Base-by-base conservation (phyloP, 2,113 vertebrate genomes). In the Atrichornis clamosus region DNA sequence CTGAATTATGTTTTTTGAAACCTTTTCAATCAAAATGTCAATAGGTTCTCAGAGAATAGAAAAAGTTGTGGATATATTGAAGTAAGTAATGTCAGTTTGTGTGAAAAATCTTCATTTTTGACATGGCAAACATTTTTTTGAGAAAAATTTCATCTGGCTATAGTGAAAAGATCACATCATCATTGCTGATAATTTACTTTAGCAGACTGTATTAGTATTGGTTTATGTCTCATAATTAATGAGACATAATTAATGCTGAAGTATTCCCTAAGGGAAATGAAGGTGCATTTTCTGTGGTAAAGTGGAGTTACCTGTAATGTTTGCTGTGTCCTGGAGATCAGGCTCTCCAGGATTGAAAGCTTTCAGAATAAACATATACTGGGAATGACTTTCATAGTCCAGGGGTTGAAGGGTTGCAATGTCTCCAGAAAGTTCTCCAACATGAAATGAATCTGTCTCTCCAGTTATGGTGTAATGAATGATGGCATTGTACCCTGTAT, bases 401-500 rank as follows among this genome's bases (percentile, higher is more conserved):
- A 97, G 89, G 75, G 96, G 93, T 0, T 96, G 91, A 58, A 97
- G 83, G 33, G 72, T 95, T 74, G 68, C 52, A 70, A 97, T 80
- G 56, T 87, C 55, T 81, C 96, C 97, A 85, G 97, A 97, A 69
- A 95, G 39, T 81, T 95, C 94, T 82, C 96, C 96, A 68, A 97
- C 89, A 9, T 26, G 17, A 74, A 97, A 97, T 21, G 65, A 64
- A 84, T 82, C 18, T 1, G 56, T 63, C 2, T 93, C 89, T 95
- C 86, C 95, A 70, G 41, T 83, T 70, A 96, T 39, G 39, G 60
- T 41, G 55, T 97, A 97, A 81, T 95, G 56, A 77, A 97, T 83
- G 58, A 95, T 10, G 44, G 97, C 96, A 47, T 97, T 97, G 86
- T 93, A 85, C 7, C 95, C 97, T 81, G 17, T 77, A 47, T 97